Evolutionary conservation across 2,888 invertebrate genomes (phyloP), one percentile per base, ranked within the genome.

Genomic region (Marronus borbonicus): DNA sequence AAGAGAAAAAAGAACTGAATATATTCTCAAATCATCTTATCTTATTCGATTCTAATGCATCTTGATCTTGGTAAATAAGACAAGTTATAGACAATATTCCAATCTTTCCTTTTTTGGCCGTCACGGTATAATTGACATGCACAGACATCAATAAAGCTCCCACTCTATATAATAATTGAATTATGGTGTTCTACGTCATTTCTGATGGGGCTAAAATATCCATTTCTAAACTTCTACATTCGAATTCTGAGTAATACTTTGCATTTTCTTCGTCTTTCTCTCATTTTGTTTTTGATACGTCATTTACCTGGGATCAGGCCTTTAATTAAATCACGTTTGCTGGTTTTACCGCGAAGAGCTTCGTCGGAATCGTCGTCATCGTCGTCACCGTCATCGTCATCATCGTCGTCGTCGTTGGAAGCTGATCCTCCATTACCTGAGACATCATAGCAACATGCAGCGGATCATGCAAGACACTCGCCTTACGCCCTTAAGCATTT

Each of bases 281-380:
- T 44, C 12, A n/a, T 17, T 20, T 58, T 1, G 2, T 24, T 20
- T 52, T 58, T 36, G 69, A 76, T 60, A 76, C 70, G 58, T 83
- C 79, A 83, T 88, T 90, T 90, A 90, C 89, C 89, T 90, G 90
- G 85, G 81, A 84, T 82, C 80, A 83, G 83, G 80, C 85, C 85
- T 81, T 86, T 87, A 81, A 86, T 82, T 81, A 86, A 83, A 81
- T 85, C 84, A 77, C 75, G 74, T 74, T 81, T 82, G 81, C 31
- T 68, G 79, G 76, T 81, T 76, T 79, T 80, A 76, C 79, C 76
- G 79, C 88, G 88, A 14, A 89, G 87, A 72, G 87, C 87, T 74
- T 89, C 86, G 4, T 89, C 86, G 69, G 89, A 89, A 80, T 90
- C 89, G n/a, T 91, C 89, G 39, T 91, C 89, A 3, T 91, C 90